Conservation (phyloP, 2,797 vertebrate genomes). For the Sebastes diaconus region DNA sequence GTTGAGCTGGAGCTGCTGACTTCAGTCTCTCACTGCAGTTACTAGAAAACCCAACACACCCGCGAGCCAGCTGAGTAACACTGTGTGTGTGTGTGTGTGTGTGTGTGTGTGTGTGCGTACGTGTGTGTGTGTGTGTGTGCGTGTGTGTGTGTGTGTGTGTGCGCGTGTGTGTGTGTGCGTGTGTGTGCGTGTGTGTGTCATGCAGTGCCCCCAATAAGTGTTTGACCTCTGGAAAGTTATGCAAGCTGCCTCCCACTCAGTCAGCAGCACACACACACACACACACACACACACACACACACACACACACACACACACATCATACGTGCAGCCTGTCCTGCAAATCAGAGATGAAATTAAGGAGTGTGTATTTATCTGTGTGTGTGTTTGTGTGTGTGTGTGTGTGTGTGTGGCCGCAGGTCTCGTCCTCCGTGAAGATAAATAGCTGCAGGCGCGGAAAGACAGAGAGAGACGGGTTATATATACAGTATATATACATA, state of each 20-base stretch:
- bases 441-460: no score
- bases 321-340: background rate
- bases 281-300: no score
- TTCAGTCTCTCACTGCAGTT: background rate
- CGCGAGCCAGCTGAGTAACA: slow-evolving; percentile 43
- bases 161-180: no score
- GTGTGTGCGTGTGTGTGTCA: background rate
- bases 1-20: background rate
- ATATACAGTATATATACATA: no score
- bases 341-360: slow-evolving; percentile 20
- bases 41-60: slow-evolving; percentile 9
- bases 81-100: background rate
- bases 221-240: slow-evolving; percentile 61
- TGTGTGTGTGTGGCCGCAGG: background rate
- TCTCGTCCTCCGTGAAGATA: no score
- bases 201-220: slow-evolving; percentile 35
- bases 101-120: background rate
- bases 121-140: no score
- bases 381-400: background rate
- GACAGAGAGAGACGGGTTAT: no score
- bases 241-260: slow-evolving; percentile 53
- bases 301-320: slow-evolving; percentile 23
- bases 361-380: no score
- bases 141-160: no score
- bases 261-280: background rate